Percentiles rank a stretch among this genome's conserved stretches.
Evolutionary conservation across 2,888 invertebrate species (phyloP).

Genomic region (Thera britannica): DNA sequence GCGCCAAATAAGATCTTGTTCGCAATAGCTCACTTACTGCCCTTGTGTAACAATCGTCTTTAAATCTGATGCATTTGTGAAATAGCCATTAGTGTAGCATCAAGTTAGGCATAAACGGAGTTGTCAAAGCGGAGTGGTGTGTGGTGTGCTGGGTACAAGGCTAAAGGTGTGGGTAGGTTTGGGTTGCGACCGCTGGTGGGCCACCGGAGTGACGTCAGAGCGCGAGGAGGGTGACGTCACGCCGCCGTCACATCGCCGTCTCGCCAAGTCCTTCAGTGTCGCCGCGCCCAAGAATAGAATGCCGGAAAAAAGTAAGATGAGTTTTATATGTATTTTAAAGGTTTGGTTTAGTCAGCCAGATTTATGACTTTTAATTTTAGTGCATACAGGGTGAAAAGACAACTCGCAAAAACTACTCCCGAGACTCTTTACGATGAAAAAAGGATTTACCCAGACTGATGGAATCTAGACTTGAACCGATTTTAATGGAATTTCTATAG

Average conservation of each 20-base stretch:
- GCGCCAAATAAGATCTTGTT: too few species aligned
- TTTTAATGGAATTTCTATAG: too few species aligned
- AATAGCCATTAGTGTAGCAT: not conserved
- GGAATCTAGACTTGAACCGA: too few species aligned
- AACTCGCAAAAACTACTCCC: not conserved
- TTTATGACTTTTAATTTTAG: not conserved
- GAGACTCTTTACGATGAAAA: too few species aligned
- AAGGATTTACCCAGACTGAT: too few species aligned
- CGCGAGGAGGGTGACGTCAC: slow-evolving; percentile 87
- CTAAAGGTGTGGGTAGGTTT: slow-evolving; percentile 67
- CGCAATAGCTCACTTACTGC: too few species aligned
- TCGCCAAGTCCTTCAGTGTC: slow-evolving; percentile 97
- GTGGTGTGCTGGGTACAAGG: not conserved
- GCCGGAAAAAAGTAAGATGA: slow-evolving; percentile 67
- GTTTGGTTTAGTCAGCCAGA: not conserved
- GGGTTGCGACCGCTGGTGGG: slow-evolving; percentile 66
- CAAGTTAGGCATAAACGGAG: not conserved
- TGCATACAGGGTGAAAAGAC: not conserved
- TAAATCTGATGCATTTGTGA: too few species aligned
- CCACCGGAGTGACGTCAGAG: slow-evolving; percentile 53
- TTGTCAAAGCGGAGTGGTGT: not conserved
- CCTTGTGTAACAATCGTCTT: too few species aligned
- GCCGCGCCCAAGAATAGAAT: slow-evolving; percentile 83
- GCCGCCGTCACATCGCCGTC: slow-evolving; percentile 93
- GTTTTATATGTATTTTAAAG: not conserved